Evolutionary conservation across 2,797 vertebrate genomes (phyloP), one percentile per base, ranked within the genome.

Genomic region (Bovichtus variegatus): DNA sequence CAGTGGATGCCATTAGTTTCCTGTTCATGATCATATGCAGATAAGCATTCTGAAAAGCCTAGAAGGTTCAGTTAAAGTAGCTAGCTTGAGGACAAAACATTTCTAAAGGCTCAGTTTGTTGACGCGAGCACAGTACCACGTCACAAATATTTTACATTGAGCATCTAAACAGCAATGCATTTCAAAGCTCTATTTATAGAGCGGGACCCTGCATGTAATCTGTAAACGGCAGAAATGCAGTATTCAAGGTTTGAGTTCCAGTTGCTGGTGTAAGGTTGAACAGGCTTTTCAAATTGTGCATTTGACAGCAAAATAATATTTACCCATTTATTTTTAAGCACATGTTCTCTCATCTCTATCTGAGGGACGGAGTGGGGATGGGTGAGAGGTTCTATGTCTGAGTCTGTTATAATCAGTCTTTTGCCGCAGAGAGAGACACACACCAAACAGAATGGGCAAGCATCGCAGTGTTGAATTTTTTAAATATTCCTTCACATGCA

Each of bases 251-350:
- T 62, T 29, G 25, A 68, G 25, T 47, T 75, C 41, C 41, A 51
- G 58, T 53, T 58, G 58, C 44, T 67, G 46, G 41, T 75, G 55
- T 12, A 15, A 66, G 55, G 29, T 60, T 73, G 76, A 53, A 74
- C 73, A 61, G 29, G 44, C 51, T 73, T 80, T 78, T 73, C 12
- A 74, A 85, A 82, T 55, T 21, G 29, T 51, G 71, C 38, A 68
- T 83, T 54, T 74, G 71, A 83, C 59, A 74, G 75, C 40, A 57
- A 78, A 61, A 84, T 78, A 71, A 78, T 71, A 87, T 89, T 85
- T 76, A 76, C 70, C 19, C 46, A 76, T 89, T 71, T 85, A 81
- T 84, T 81, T 81, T 84, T 84, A 67, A 86, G 78, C 49, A 62
- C 19, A 47, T 78, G 55, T 74, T 64, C 40, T 65, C 50, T 70